Base-by-base conservation (phyloP, 2,113 vertebrate species). In the Sisor rabdophorus region DNA sequence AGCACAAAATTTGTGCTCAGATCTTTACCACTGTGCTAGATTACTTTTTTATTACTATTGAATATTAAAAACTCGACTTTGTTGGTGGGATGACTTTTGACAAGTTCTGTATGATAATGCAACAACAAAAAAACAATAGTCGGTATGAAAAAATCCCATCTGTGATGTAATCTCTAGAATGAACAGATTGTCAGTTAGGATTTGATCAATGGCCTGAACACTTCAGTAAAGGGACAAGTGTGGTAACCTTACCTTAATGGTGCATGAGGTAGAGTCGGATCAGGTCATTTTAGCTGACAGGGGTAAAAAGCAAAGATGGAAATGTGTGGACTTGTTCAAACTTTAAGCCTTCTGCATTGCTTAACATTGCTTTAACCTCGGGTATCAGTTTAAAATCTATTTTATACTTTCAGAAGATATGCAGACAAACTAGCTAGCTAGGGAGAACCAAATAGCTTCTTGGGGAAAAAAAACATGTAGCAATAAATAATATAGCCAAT, bases 361-460 rank as follows among this genome's bases (percentile, higher is more conserved):
- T 26, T 20, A 26, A 22, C 40, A 22, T 36, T 1, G 36, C 36
- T 72, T 4, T 16, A 53, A 67, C 28, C 47, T n/a, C 67, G 54
- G 50, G 70, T 54, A 82, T 71, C 78, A 64, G 72, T 56, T 28
- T 68, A 12, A 30, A 64, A 58, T 71, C 19, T 9, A 20, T 54
- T 69, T 47, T 11, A 48, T 71, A 13, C 59, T 59, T 50, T 71
- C 64, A 58, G 48, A 26, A 36, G 44, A 50, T 16, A 16, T 74
- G 74, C 64, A 73, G 74, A 80, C 52, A 74, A 48, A 54, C 10
- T 17, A 26, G 52, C 56, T 78, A 36, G 28, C 47, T 26, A 1
- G 74, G 84, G 40, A 76, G 80, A 85, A 87, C 84, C 77, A 86
- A 86, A 89, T 85, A 84, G n/a, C n/a, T n/a, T n/a, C n/a, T n/a